These are phyloP conservation scores for Patiria miniata DNA, from an alignment of 35 echinoderm and acorn worm species.

Conservation along the genomic window DNA sequence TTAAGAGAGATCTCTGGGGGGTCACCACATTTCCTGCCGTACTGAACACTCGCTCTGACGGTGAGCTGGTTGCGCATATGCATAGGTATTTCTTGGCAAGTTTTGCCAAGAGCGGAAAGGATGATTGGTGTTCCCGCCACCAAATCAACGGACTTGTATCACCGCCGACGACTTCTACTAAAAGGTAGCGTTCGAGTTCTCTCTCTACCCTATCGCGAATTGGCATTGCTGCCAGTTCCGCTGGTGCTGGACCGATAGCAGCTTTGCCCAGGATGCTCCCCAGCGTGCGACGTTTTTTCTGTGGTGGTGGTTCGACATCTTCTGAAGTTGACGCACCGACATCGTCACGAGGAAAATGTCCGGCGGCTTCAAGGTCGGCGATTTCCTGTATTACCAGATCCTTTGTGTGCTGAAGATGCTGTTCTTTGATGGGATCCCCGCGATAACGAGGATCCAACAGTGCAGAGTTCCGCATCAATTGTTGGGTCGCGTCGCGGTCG, in stretches of 20 bases:
- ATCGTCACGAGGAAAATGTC: background rate
- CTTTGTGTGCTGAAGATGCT: background rate
- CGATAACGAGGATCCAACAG: background rate
- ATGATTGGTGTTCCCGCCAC: background rate
- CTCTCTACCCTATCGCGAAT: background rate
- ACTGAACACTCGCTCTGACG: background rate
- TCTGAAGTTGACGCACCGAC: background rate
- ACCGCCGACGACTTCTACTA: background rate
- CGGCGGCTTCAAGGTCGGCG: background rate
- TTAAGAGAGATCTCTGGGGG: background rate
- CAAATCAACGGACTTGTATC: background rate
- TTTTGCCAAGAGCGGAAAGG: background rate
- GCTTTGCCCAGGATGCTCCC: background rate
- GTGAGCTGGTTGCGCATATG: background rate
- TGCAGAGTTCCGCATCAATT: background rate
- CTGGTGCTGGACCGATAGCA: background rate
- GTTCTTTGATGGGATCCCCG: background rate
- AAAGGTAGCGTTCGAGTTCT: background rate
- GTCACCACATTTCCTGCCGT: constrained; percentile 18
- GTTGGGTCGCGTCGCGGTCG: background rate
- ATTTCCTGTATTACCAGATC: background rate
- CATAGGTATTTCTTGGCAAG: constrained; percentile 34
- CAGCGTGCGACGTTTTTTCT: background rate
- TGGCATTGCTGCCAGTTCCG: background rate
- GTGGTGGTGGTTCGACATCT: background rate